Evolutionary conservation across 92 coral and sea anemone genomes (phyloP).

Genomic region (Pocillopora meandrina): DNA sequence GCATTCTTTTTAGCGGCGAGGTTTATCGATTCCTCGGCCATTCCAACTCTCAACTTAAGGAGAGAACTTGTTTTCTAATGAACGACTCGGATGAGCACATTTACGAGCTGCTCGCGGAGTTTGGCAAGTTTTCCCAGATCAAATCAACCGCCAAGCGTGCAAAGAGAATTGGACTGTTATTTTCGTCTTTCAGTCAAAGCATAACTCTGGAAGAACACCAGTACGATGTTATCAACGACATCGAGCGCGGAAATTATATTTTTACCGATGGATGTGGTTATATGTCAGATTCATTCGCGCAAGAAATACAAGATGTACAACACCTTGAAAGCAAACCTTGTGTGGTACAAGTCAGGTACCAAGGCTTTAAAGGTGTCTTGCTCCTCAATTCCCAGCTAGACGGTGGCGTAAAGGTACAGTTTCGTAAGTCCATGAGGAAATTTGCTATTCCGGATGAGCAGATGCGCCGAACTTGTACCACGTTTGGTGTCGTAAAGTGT

Average conservation of each 20-base stretch:
- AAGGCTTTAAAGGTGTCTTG: conserved; percentile 89
- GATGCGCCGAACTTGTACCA: conserved; percentile 62
- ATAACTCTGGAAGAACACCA: conserved; percentile 63
- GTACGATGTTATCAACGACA: conserved; percentile 66
- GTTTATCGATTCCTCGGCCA: conserved; percentile 85
- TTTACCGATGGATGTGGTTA: conserved; percentile 93
- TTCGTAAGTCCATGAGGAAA: conserved; percentile 92
- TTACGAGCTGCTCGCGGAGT: conserved; percentile 65
- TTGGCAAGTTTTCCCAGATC: conserved; percentile 79
- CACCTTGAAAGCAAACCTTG: conserved; percentile 64
- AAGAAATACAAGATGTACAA: conserved; percentile 62
- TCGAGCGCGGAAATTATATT: conserved; percentile 55
- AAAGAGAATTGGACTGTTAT: conserved; percentile 81
- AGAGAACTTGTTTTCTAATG: conserved; percentile 78
- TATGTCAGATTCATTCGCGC: conserved; percentile 82
- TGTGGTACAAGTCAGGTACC: conserved; percentile 81
- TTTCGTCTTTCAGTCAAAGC: conserved; percentile 74
- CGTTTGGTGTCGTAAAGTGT: conserved; percentile 90
- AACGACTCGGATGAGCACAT: conserved; percentile 77
- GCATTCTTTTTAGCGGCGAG: conserved; percentile 61
- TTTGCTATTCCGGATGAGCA: conserved; percentile 73
- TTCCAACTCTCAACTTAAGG: conserved; percentile 82
- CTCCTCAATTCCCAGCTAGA: conserved; percentile 64
- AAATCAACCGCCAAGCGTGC: conserved; percentile 79
- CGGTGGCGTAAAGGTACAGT: conserved; percentile 64